Percentiles rank a stretch among this genome's conserved stretches.
These are phyloP conservation scores for Drosophila sechellia DNA, from an alignment of 1,140 invertebrate species.

Conservation along the genomic window DNA sequence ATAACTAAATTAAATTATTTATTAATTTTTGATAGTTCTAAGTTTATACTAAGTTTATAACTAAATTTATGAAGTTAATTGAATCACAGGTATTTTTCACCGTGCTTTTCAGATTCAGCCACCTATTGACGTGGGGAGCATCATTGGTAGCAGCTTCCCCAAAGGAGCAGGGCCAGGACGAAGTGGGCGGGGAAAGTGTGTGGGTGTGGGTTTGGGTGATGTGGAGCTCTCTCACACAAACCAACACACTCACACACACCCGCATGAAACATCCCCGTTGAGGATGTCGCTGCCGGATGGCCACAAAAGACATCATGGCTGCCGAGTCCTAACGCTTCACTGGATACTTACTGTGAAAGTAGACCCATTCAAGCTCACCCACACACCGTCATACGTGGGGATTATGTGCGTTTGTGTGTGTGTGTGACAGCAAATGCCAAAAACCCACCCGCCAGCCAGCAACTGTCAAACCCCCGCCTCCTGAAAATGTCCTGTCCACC, in stretches of 20 bases:
- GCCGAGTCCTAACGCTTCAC: conserved; percentile 78
- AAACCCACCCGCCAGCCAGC: conserved; percentile 62
- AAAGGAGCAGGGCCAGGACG: conserved; percentile 5
- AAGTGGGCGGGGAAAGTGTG: not conserved
- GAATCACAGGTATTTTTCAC: not conserved
- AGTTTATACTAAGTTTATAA: no score
- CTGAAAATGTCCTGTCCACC: conserved; percentile 23
- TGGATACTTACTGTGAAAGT: conserved; percentile 79
- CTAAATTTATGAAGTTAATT: not conserved
- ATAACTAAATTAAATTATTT: no score
- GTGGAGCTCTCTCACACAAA: conserved; percentile 14
- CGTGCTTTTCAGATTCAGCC: conserved; percentile 24
- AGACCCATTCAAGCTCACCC: conserved; percentile 70
- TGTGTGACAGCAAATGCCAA: conserved; percentile 75
- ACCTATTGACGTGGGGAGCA: conserved; percentile 54
- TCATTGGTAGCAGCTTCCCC: conserved; percentile 37
- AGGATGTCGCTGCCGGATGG: conserved; percentile 66
- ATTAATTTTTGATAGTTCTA: no score
- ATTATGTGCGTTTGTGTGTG: conserved; percentile 50
- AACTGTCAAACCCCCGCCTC: conserved; percentile 35
- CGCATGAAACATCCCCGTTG: conserved; percentile 57
- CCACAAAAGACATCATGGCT: conserved; percentile 81
- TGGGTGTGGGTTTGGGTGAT: not conserved
- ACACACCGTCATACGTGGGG: conserved; percentile 8
- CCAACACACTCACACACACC: conserved; percentile 6